Evolutionary conservation across 1,140 invertebrate species (phyloP), one percentile per base, ranked within the genome.

Genomic region (Formica selysi): DNA sequence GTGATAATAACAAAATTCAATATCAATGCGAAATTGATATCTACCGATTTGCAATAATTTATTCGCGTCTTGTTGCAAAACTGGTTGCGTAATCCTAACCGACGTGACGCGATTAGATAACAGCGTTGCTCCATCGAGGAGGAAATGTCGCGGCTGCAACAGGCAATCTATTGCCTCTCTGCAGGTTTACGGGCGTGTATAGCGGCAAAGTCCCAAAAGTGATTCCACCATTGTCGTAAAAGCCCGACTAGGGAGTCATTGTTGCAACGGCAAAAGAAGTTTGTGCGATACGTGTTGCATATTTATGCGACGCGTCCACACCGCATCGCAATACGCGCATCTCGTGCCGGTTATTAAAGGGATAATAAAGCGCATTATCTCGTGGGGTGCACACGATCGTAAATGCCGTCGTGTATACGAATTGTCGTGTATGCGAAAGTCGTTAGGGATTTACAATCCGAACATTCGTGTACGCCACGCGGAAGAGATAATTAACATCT

Each of bases 351-450:
- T 87, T 85, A 89, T 89, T 89, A 88, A 84, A 88, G 86, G 71
- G 71, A 87, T 87, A 88, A 88, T 88, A 88, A 88, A 88, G 87
- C 54, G 54, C 10, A 81, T 88, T 88, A 88, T 87, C 85, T 86
- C 61, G 62, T 13, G 26, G 85, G 71, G 64, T 81, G 65, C 29
- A 6, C 16, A 22, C 59, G 76, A 3, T 68, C 70, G 51, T 84
- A 76, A 87, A 87, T 68, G 80, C 59, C 38, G 16, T 51, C 29
- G 19, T 68, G 48, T 48, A 54, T 29, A 32, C 51, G 71, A 68
- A 74, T 65, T n/a, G 54, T 86, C 44, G 67, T 29, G 26, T 29
- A 29, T 29, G 36, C 86, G 10, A 76, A 78, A 51, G 59, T 85
- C 71, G 73, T 85, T 85, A 65, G 57, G 44, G 3, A 78, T 78